A percentile compares a stretch with the other conserved stretches of the same genome.
phyloP scores from a whole-genome alignment of 2,888 invertebrate genomes.

The Hydrotaea cyrtoneurina region DNA sequence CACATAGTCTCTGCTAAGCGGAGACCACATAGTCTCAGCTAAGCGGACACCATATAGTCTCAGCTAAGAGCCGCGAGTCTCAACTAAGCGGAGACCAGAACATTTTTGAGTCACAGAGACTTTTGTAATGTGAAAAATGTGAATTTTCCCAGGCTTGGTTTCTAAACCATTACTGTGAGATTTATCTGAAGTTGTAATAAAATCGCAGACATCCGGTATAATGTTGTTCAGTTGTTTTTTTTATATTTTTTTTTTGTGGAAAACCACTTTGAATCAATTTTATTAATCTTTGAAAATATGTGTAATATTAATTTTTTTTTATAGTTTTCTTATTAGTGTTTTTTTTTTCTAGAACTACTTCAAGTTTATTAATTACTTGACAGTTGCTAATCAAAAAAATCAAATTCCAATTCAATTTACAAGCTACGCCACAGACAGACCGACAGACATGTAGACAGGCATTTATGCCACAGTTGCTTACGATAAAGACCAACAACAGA shows the following conservation, averaged over 20 bases:
- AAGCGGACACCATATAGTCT: no score
- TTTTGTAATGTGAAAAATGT: no score
- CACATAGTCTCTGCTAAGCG: no score
- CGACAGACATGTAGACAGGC: conserved; percentile 13
- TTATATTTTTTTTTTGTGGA: no score
- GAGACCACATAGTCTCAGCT: no score
- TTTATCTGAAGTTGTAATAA: no score
- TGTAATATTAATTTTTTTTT: not conserved
- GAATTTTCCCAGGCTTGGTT: no score
- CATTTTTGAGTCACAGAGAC: no score
- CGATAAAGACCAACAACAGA: not conserved
- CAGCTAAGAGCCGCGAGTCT: no score
- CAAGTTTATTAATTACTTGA: conserved; percentile 54
- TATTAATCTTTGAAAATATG: not conserved
- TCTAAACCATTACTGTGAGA: no score
- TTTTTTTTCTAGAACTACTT: not conserved
- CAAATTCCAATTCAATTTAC: conserved; percentile 34
- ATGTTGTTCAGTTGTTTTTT: not conserved
- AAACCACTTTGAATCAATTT: not conserved
- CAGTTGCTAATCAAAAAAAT: conserved; percentile 43
- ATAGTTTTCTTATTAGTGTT: no score
- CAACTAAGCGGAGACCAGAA: no score
- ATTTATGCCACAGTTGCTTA: not conserved
- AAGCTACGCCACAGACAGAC: conserved; percentile 9
- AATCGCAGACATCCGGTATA: not conserved